Evolutionary conservation across 1,140 invertebrate genomes (phyloP).

Genomic region (Nomia melanderi): DNA sequence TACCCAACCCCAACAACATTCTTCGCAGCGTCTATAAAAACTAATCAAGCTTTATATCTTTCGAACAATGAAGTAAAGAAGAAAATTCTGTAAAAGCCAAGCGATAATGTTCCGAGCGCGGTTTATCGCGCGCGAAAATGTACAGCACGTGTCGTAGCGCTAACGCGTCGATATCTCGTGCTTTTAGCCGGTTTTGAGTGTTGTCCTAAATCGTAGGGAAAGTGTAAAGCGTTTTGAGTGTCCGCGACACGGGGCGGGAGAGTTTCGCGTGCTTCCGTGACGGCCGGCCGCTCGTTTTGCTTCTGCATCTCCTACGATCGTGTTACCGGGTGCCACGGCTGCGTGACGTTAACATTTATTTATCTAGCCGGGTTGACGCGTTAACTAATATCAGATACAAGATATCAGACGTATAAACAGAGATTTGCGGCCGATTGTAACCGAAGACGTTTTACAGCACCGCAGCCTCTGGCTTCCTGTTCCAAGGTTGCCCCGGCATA

Average conservation of each 20-base stretch:
- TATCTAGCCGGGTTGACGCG: constrained; percentile 46
- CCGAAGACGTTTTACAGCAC: constrained; percentile 66
- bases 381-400: constrained; percentile 63
- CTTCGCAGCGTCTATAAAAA: no score
- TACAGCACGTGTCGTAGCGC: no score
- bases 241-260: not conserved
- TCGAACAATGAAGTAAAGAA: no score
- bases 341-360: constrained; percentile 44
- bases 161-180: not conserved
- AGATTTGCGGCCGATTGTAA: constrained; percentile 67
- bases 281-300: constrained; percentile 24
- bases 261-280: constrained; percentile 31
- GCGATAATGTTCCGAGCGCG: no score
- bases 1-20: no score
- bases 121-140: no score
- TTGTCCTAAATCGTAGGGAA: constrained; percentile 14
- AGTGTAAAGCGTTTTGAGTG: constrained; percentile 22
- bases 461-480: constrained; percentile 66
- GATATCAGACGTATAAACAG: constrained; percentile 62
- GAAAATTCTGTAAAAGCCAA: no score
- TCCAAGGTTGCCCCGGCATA: constrained; percentile 54
- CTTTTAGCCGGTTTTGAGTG: not conserved
- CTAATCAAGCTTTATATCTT: no score
- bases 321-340: constrained; percentile 51
- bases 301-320: constrained; percentile 44